Conservation (phyloP, 2,113 vertebrate species). For the Vulpes lagopus region DNA sequence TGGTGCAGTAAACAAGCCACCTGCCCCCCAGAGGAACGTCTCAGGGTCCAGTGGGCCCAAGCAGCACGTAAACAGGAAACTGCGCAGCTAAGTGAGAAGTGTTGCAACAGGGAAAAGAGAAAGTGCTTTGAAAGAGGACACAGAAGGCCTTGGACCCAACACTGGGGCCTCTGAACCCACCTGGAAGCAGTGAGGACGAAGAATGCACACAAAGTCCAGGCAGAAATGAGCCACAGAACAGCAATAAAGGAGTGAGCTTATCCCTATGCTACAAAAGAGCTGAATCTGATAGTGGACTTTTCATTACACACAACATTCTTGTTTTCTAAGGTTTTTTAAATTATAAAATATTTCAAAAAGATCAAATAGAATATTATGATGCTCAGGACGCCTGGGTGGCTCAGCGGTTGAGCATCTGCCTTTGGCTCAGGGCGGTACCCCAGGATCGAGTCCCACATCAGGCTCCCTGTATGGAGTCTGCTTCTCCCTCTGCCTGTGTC, state of each 20-base stretch:
- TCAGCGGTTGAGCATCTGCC: no score
- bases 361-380: neutral
- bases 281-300: neutral
- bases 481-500: no score
- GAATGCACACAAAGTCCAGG: neutral
- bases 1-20: neutral
- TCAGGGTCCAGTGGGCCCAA: neutral
- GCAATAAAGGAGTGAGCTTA: neutral
- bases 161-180: fast-evolving
- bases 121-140: neutral
- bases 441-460: no score
- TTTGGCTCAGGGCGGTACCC: no score
- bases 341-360: neutral
- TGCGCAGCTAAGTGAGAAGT: fast-evolving
- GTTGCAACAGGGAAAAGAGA: neutral
- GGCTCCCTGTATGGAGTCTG: no score
- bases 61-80: conserved; percentile 48
- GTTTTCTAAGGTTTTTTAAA: neutral
- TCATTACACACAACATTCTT: neutral
- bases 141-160: neutral
- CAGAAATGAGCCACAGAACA: neutral
- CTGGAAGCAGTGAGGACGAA: neutral
- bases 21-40: neutral
- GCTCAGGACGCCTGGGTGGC: no score
- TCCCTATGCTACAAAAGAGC: neutral